These are phyloP conservation scores for Pelodytes ibericus DNA, from an alignment of 2,797 vertebrate species.

Conservation along the genomic window DNA sequence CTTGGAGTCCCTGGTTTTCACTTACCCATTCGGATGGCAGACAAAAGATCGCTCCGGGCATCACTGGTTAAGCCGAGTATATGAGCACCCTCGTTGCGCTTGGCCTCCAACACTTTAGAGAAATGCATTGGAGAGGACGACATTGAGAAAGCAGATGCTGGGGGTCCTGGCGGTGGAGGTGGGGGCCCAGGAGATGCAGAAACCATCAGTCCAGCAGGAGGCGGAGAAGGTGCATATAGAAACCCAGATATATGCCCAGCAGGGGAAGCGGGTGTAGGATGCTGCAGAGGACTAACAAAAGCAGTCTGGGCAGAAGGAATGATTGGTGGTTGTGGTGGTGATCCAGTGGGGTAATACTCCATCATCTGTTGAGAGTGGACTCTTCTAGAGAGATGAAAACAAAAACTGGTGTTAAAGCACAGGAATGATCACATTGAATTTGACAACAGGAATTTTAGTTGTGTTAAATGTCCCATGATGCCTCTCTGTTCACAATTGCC, in stretches of 20 bases:
- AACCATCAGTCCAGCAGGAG: conserved; percentile 76
- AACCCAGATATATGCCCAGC: conserved; percentile 71
- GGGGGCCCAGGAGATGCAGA: conserved; percentile 89
- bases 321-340: conserved; percentile 75
- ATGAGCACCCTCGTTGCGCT: conserved; percentile 67
- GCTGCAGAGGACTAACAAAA: conserved; percentile 89
- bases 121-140: conserved; percentile 79
- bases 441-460: no score
- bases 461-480: no score
- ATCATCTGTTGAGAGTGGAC: conserved; percentile 77
- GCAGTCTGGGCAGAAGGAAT: conserved; percentile 94
- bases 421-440: no score
- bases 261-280: conserved; percentile 73
- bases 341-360: conserved; percentile 76
- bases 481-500: no score
- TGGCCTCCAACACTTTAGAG: conserved; percentile 65
- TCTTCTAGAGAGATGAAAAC: conserved; percentile 66
- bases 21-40: conserved; percentile 97
- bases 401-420: conserved; percentile 3
- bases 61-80: conserved; percentile 73
- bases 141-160: conserved; percentile 75
- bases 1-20: accelerated
- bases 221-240: conserved; percentile 73
- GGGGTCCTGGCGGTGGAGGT: conserved; percentile 79
- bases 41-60: conserved; percentile 92